A percentile compares a stretch with the other conserved stretches of the same genome.
Evolutionary conservation across 1,140 invertebrate species (phyloP).

Genomic region (Zaprionus davidi): DNA sequence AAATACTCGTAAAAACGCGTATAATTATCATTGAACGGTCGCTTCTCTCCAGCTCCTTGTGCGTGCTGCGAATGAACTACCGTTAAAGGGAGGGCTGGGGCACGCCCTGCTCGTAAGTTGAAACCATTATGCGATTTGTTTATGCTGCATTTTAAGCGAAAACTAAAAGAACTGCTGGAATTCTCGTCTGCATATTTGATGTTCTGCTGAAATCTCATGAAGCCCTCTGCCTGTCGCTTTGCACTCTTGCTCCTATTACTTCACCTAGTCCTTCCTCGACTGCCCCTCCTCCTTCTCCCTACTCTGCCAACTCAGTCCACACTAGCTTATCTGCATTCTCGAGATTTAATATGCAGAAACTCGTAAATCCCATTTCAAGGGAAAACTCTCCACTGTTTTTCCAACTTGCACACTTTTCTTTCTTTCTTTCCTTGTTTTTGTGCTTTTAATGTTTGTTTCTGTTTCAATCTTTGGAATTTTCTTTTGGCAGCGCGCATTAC

Average conservation of each 20-base stretch:
- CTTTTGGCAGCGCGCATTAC: constrained; percentile 51
- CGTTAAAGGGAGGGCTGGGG: not conserved
- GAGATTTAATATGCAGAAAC: constrained; percentile 75
- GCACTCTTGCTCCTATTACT: constrained; percentile 14
- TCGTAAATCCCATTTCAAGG: constrained; percentile 72
- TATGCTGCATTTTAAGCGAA: constrained; percentile 2
- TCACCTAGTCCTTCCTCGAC: constrained; percentile 7
- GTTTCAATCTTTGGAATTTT: constrained; percentile 39
- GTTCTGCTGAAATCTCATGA: constrained; percentile 35
- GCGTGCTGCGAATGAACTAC: constrained; percentile 3
- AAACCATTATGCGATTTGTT: constrained; percentile 14
- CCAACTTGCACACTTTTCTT: not conserved
- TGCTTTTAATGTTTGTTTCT: constrained; percentile 43
- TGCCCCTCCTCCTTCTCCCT: not conserved
- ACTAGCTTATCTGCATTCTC: constrained; percentile 22
- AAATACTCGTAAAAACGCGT: constrained; percentile 11
- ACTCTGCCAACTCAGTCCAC: constrained; percentile 15
- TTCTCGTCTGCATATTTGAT: constrained; percentile 65
- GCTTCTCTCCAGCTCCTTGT: not conserved
- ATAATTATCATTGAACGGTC: constrained; percentile 8
- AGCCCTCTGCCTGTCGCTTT: not conserved
- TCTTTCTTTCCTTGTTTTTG: constrained; percentile 25
- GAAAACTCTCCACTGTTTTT: constrained; percentile 48
- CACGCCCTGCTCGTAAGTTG: constrained; percentile 1
- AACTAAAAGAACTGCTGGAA: constrained; percentile 5